Percentiles rank a stretch among this genome's conserved stretches.
phyloP scores from a whole-genome alignment of 2,888 invertebrate genomes.

The Drosophila limbata region DNA sequence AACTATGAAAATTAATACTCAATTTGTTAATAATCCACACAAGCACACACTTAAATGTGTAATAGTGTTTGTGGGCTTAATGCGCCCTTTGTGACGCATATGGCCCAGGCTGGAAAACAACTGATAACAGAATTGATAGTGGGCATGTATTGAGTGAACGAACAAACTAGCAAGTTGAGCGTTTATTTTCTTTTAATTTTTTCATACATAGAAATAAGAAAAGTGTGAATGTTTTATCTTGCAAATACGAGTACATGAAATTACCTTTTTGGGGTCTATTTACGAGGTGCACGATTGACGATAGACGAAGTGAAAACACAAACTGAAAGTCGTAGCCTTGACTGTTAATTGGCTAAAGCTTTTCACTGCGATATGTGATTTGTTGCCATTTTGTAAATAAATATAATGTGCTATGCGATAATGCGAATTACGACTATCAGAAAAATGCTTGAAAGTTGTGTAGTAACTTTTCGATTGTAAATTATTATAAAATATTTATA shows the following conservation, averaged over 20 bases:
- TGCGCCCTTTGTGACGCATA: constrained; percentile 53
- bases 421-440: constrained; percentile 16
- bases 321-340: constrained; percentile 46
- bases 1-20: constrained; percentile 44
- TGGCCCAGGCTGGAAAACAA: constrained; percentile 29
- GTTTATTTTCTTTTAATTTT: constrained; percentile 6
- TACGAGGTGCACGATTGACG: constrained; percentile 38
- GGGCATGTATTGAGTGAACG: constrained; percentile 13
- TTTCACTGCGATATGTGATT: constrained; percentile 38
- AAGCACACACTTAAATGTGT: not conserved
- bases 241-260: constrained; percentile 13
- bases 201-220: constrained; percentile 34
- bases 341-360: constrained; percentile 46
- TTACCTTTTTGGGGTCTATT: constrained; percentile 19
- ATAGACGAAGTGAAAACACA: constrained; percentile 41
- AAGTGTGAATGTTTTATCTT: constrained; percentile 43
- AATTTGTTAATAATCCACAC: constrained; percentile 57
- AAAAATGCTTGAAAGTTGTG: constrained; percentile 19
- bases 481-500: not conserved
- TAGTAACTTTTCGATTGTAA: constrained; percentile 9
- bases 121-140: constrained; percentile 53
- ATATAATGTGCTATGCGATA: constrained; percentile 30
- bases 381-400: constrained; percentile 45
- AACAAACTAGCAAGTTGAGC: constrained; percentile 3
- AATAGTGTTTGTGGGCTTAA: constrained; percentile 26